These are phyloP conservation scores for Nomada fucata DNA, from an alignment of 2,888 invertebrate species.

Conservation along the genomic window DNA sequence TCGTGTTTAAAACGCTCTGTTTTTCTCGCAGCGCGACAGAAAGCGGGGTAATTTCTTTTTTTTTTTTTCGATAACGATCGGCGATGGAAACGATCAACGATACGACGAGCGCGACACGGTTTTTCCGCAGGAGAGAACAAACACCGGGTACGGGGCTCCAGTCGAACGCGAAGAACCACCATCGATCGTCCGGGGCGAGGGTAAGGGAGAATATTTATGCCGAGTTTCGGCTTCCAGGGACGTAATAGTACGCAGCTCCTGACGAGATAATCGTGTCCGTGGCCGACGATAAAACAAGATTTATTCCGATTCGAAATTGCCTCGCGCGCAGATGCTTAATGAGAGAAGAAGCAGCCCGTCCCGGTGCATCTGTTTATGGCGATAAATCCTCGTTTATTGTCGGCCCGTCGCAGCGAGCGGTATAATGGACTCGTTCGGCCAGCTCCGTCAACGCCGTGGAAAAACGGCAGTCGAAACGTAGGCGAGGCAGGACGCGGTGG, in stretches of 20 bases:
- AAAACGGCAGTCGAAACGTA: slow-evolving; percentile 17
- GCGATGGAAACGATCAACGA: background rate
- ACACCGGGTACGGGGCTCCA: background rate
- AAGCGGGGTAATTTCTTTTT: slow-evolving; percentile 21
- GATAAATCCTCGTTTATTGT: slow-evolving; percentile 67
- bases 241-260: background rate
- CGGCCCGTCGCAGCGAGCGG: slow-evolving; percentile 31
- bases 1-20: background rate
- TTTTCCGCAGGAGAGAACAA: background rate
- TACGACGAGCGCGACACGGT: background rate
- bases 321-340: slow-evolving; percentile 58
- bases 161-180: background rate
- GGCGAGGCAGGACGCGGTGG: background rate
- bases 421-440: slow-evolving; percentile 59
- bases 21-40: background rate
- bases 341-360: slow-evolving; percentile 57
- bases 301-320: slow-evolving; percentile 65
- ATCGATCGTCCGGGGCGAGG: background rate
- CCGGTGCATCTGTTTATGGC: slow-evolving; percentile 62
- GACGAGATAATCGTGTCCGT: slow-evolving; percentile 62
- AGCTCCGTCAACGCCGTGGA: slow-evolving; percentile 45
- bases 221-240: slow-evolving; percentile 6
- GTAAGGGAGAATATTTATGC: slow-evolving; percentile 17
- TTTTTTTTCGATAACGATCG: slow-evolving; percentile 10
- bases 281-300: slow-evolving; percentile 60